A percentile compares a stretch with the other conserved stretches of the same genome.
These are phyloP conservation scores for Planiliza haematocheilus DNA, from an alignment of 2,113 vertebrate genomes.

Conservation along the genomic window DNA sequence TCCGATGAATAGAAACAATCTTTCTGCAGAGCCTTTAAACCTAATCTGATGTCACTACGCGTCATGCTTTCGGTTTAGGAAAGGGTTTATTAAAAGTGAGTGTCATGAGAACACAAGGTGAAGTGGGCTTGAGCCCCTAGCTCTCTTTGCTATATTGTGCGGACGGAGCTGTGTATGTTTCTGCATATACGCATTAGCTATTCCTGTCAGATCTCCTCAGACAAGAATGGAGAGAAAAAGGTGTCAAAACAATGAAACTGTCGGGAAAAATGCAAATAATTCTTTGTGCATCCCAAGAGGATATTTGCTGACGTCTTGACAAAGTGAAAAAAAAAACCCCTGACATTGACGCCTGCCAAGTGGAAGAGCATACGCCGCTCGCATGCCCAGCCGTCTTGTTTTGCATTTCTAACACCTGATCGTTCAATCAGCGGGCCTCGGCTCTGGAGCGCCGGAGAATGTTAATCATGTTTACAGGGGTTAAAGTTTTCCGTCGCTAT, in stretches of 20 bases:
- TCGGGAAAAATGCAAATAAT: conserved; percentile 91
- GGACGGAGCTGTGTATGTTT: conserved; percentile 79
- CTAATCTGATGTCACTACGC: conserved; percentile 7
- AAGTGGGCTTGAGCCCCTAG: neutral
- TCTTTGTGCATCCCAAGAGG: conserved; percentile 85
- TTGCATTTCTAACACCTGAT: conserved; percentile 79
- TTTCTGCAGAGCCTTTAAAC: neutral
- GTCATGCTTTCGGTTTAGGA: conserved; percentile 28
- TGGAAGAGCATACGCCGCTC: conserved; percentile 82
- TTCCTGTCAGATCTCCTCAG: conserved; percentile 87
- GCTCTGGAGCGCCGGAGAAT: conserved; percentile 50
- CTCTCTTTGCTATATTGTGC: conserved; percentile 11
- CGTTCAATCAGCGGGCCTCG: conserved; percentile 72
- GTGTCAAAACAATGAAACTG: conserved; percentile 92
- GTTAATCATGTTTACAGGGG: conserved; percentile 69
- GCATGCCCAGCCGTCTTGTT: conserved; percentile 69
- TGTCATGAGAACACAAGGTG: conserved; percentile 12
- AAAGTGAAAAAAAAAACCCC: conserved; percentile 87
- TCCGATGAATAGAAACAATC: conserved; percentile 6
- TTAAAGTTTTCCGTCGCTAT: too few species aligned
- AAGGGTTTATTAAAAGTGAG: conserved; percentile 52
- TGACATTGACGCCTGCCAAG: conserved; percentile 94
- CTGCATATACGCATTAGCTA: conserved; percentile 86
- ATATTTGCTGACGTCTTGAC: conserved; percentile 91
- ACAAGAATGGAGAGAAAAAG: conserved; percentile 85